Conservation (phyloP, 2,797 vertebrate genomes). For the Cirrhinus molitorella region DNA sequence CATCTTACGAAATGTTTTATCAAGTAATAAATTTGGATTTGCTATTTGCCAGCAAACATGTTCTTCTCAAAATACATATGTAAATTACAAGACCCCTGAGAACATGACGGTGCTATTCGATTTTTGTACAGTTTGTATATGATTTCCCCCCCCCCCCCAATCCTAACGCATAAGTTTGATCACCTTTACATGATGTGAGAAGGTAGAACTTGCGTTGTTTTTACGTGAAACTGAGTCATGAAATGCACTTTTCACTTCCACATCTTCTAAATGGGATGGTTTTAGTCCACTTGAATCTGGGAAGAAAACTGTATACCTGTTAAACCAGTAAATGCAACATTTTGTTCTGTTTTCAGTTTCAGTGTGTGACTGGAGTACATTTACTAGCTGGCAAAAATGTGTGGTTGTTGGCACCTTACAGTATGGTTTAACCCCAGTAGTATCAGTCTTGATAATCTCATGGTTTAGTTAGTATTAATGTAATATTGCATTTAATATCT, state of each 20-base stretch:
- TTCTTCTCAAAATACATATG: slow-evolving; percentile 58
- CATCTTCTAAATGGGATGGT: not conserved
- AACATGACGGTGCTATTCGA: not conserved
- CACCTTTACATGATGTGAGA: not conserved
- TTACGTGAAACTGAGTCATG: not conserved
- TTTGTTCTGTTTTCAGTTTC: not conserved
- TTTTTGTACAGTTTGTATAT: not conserved
- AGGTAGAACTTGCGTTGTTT: not conserved
- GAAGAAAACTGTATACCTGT: slow-evolving; percentile 33
- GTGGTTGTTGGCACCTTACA: not conserved
- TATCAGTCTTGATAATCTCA: not conserved
- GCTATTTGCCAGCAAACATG: slow-evolving; percentile 60
- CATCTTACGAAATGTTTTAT: slow-evolving; percentile 64
- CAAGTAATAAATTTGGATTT: slow-evolving; percentile 64
- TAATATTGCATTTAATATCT: not conserved
- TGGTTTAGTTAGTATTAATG: not conserved
- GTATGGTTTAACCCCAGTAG: not conserved
- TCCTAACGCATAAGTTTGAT: not conserved
- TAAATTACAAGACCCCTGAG: slow-evolving; percentile 64
- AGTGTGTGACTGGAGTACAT: not conserved
- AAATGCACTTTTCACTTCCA: slow-evolving; percentile 5
- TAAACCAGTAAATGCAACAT: slow-evolving; percentile 2
- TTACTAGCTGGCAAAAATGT: not conserved
- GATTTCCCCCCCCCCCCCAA: too few relatives aligned
- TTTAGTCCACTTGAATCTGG: slow-evolving; percentile 1